These are phyloP conservation scores for Propithecus perrieri DNA, from an alignment of 2,797 vertebrate species.

Conservation along the genomic window DNA sequence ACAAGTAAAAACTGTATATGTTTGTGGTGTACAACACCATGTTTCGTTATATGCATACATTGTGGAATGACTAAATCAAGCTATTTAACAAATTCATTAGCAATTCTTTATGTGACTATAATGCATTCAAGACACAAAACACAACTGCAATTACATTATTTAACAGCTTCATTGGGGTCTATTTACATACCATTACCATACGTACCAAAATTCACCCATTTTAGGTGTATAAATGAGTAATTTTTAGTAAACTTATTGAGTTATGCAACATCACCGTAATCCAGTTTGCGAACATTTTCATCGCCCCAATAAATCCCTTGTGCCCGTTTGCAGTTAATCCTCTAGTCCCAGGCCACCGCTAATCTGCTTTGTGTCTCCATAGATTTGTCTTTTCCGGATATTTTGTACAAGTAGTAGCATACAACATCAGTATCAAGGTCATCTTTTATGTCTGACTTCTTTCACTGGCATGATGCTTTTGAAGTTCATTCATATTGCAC, in stretches of 20 bases:
- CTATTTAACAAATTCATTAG: background rate
- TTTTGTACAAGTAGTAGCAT: background rate
- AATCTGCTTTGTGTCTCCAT: background rate
- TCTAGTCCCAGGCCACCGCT: too few relatives aligned
- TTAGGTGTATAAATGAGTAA: background rate
- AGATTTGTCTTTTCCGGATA: background rate
- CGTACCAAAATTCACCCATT: background rate
- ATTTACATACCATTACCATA: background rate
- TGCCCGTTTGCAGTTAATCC: too few relatives aligned
- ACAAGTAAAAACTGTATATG: background rate
- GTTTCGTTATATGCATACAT: background rate
- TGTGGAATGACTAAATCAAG: too few relatives aligned
- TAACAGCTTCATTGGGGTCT: background rate
- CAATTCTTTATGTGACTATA: background rate
- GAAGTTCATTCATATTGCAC: background rate
- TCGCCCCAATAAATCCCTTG: background rate
- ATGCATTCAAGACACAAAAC: background rate
- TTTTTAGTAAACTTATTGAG: background rate
- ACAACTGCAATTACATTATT: background rate
- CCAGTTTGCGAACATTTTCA: background rate
- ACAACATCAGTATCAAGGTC: too few relatives aligned
- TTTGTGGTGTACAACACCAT: background rate
- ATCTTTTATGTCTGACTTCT: background rate
- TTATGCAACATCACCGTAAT: background rate
- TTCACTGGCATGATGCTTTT: background rate